phyloP scores from a whole-genome alignment of 2,888 invertebrate species.

The Actias luna region DNA sequence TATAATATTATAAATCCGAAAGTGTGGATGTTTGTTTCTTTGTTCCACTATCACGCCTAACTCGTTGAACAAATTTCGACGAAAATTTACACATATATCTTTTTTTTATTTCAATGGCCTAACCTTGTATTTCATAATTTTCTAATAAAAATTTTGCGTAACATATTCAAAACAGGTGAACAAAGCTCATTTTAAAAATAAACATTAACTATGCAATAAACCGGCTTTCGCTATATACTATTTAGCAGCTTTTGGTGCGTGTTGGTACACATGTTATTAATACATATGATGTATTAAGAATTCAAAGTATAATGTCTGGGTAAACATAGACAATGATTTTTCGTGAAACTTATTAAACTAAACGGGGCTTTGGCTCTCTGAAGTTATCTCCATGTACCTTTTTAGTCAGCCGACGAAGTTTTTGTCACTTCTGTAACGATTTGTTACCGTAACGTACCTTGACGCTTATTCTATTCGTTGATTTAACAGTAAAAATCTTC shows the following conservation, averaged over 20 bases:
- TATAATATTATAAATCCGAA: too few species aligned
- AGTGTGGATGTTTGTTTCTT: too few species aligned
- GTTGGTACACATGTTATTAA: constrained; percentile 12
- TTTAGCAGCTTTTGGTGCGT: constrained; percentile 41
- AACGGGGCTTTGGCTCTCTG: constrained; percentile 36
- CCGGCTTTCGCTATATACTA: constrained; percentile 38
- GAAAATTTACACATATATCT: neutral
- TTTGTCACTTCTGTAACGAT: constrained; percentile 55
- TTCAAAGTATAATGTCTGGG: neutral
- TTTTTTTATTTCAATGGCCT: neutral
- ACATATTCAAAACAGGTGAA: constrained; percentile 30
- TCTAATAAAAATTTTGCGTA: neutral
- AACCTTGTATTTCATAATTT: neutral
- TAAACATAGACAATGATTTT: constrained; percentile 20
- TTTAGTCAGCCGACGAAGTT: constrained; percentile 41
- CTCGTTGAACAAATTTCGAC: too few species aligned
- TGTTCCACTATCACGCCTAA: too few species aligned
- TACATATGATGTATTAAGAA: neutral
- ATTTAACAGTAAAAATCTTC: neutral
- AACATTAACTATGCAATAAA: constrained; percentile 54
- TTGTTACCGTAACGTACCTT: constrained; percentile 35
- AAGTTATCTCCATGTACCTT: constrained; percentile 43
- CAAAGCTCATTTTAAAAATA: constrained; percentile 43
- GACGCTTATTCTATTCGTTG: neutral
- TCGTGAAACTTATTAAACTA: constrained; percentile 32